Evolutionary conservation across 2,888 invertebrate genomes (phyloP).

Genomic region (Hymenopus coronatus): DNA sequence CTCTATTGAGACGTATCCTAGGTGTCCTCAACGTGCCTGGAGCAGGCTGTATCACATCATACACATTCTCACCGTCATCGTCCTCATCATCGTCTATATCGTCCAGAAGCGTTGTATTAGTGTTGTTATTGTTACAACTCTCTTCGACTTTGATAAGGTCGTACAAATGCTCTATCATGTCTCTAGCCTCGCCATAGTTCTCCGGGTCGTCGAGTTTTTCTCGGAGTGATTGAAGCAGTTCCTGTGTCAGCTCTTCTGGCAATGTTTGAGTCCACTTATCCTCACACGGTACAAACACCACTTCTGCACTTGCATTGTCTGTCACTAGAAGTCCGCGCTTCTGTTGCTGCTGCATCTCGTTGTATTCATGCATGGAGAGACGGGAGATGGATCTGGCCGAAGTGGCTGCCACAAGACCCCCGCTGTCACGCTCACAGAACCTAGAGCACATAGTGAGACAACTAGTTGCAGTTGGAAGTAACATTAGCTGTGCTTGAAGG

Average conservation of each 20-base stretch:
- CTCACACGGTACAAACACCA: slow-evolving; percentile 47
- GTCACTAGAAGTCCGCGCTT: slow-evolving; percentile 21
- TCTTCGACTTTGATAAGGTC: slow-evolving; percentile 71
- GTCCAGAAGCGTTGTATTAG: slow-evolving; percentile 43
- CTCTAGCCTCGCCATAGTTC: slow-evolving; percentile 69
- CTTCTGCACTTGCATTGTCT: slow-evolving; percentile 38
- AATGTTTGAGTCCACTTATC: slow-evolving; percentile 68
- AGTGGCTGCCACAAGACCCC: slow-evolving; percentile 39
- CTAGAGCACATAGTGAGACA: slow-evolving; percentile 24
- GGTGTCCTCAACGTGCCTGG: neutral
- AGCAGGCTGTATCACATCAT: slow-evolving; percentile 50
- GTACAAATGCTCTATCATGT: slow-evolving; percentile 74
- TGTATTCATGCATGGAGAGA: slow-evolving; percentile 61
- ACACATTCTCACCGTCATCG: slow-evolving; percentile 56
- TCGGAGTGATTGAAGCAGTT: slow-evolving; percentile 65
- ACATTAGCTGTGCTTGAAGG: slow-evolving; percentile 45
- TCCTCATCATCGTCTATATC: slow-evolving; percentile 39
- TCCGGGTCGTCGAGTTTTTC: slow-evolving; percentile 69
- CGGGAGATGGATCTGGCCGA: slow-evolving; percentile 61
- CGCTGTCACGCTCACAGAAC: slow-evolving; percentile 39
- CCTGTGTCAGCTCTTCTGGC: slow-evolving; percentile 72
- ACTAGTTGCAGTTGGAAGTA: slow-evolving; percentile 23
- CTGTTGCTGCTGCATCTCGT: slow-evolving; percentile 53
- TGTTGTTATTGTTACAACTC: slow-evolving; percentile 57
- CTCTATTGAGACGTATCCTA: slow-evolving; percentile 29